These are phyloP conservation scores for Agrotis segetum DNA, from an alignment of 2,888 invertebrate genomes.

Conservation along the genomic window DNA sequence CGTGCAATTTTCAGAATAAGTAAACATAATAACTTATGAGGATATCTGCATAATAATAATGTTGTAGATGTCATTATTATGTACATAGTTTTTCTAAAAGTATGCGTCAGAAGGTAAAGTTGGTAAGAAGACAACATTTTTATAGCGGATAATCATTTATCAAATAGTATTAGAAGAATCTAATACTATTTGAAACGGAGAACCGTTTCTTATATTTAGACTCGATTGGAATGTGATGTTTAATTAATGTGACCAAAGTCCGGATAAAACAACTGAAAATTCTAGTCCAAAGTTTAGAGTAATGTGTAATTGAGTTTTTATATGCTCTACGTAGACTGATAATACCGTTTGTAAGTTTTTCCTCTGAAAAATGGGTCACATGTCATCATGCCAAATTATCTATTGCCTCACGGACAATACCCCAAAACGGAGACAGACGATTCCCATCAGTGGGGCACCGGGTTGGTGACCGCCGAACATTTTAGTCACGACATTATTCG, in stretches of 20 bases:
- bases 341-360: neutral
- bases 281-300: neutral
- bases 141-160: slow-evolving; percentile 25
- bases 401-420: slow-evolving; percentile 31
- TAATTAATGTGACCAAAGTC: neutral
- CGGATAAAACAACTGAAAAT: neutral
- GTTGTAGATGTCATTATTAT: too few species aligned
- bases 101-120: neutral
- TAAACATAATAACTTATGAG: neutral
- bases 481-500: slow-evolving; percentile 24
- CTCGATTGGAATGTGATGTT: slow-evolving; percentile 18
- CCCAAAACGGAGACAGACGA: neutral
- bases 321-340: too few species aligned
- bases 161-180: neutral
- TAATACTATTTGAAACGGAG: too few species aligned
- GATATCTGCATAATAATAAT: neutral
- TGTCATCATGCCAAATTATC: slow-evolving; percentile 19
- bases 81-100: slow-evolving; percentile 5
- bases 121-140: slow-evolving; percentile 4
- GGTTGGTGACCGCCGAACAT: slow-evolving; percentile 44
- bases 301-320: neutral
- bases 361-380: slow-evolving; percentile 8
- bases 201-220: neutral
- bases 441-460: slow-evolving; percentile 16
- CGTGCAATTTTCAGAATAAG: neutral